Evolutionary conservation across 2,113 vertebrate genomes (phyloP), one percentile per base, ranked within the genome.

Genomic region (Toxotes chatareus): DNA sequence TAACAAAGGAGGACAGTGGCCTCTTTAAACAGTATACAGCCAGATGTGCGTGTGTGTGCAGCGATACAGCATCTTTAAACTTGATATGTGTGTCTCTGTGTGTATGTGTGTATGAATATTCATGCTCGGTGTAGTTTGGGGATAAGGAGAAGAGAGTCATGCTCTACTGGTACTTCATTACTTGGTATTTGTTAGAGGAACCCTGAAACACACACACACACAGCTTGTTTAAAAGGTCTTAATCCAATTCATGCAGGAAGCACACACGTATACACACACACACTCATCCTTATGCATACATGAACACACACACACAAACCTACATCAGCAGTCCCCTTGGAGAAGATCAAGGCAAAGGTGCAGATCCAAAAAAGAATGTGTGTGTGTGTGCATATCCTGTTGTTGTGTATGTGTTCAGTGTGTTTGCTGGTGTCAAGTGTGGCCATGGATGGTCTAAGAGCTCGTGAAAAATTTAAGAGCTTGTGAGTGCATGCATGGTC

Each of bases 71-170:
- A 9, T 65, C n/a, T 79, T 75, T 66, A 60, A 63, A 46, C 34
- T 7, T 7, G 3, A 31, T 19, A 7, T 81, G 27, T 55, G 55
- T 61, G 63, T 64, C 11, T 40, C 31, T 46, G 44, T 56, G 61
- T 42, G 47, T n/a, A 67, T 68, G 75, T 85, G 80, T 16, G 19
- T 19, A 44, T 92, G 80, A 90, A 87, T 92, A 90, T 91, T 91
- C 69, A 90, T 83, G 74, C 19, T 23, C 68, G 63, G 79, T 71
- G 76, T 73, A 73, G 63, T 84, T 76, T 62, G 65, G 63, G 65
- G 73, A 82, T 82, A 70, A 79, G 73, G 66, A 75, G 66, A 42
- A 44, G 60, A 60, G 60, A 78, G 85, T 85, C 84, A 85, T 76
- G 82, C 76, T 87, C 77, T 59, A 73, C 70, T 82, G 71, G 61